Conservation (phyloP, 2,888 invertebrate genomes). For the Drosophila anomelani region DNA sequence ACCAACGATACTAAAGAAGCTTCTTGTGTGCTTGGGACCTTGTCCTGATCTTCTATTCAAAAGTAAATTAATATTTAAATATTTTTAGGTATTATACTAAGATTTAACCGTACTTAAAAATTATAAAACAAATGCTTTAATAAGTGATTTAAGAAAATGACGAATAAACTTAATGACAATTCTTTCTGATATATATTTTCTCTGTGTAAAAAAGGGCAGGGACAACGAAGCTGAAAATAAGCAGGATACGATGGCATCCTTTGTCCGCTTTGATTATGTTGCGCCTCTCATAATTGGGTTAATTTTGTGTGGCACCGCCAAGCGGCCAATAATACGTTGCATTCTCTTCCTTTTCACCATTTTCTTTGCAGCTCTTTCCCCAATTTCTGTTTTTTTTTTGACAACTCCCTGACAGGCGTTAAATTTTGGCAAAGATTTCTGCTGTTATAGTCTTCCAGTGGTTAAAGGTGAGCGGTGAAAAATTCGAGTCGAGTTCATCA, state of each 20-base stretch:
- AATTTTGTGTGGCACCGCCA: constrained; percentile 71
- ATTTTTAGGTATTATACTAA: neutral
- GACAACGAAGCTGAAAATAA: constrained; percentile 1
- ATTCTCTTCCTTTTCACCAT: constrained; percentile 27
- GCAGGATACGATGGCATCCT: constrained; percentile 45
- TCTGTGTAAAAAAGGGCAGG: neutral
- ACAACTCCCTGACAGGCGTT: constrained; percentile 57
- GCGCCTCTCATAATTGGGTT: constrained; percentile 77
- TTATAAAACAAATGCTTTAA: neutral
- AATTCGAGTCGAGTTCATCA: constrained; percentile 42
- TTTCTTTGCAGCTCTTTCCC: constrained; percentile 8
- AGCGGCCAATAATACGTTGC: constrained; percentile 31
- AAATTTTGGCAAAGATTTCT: constrained; percentile 39
- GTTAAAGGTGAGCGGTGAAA: constrained; percentile 48
- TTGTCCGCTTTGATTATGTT: constrained; percentile 76
- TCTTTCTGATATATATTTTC: constrained; percentile 3
- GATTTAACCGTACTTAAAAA: neutral
- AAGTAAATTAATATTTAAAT: too few species aligned
- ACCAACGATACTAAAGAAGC: neutral
- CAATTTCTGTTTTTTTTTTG: constrained; percentile 16
- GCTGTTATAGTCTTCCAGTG: constrained; percentile 19
- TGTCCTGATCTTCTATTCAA: neutral
- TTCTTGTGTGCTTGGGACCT: neutral
- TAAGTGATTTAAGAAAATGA: neutral
- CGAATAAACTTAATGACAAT: too few species aligned